Conservation (phyloP, 2,888 invertebrate genomes). For the Pachymerium ferrugineum region DNA sequence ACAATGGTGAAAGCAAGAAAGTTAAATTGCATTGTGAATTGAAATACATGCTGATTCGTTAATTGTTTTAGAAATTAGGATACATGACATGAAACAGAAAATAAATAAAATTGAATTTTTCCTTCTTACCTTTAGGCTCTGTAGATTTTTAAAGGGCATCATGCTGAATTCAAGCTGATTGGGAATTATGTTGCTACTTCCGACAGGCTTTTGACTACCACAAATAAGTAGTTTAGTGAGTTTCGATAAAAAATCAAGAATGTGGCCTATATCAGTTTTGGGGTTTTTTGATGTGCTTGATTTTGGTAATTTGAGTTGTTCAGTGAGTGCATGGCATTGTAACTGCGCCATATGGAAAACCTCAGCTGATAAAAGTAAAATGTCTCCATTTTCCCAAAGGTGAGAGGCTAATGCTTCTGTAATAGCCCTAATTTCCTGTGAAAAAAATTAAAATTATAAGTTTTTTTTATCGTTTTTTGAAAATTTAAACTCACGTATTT, state of each 20-base stretch:
- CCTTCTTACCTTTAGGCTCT: neutral
- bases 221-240: neutral
- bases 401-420: constrained; percentile 29
- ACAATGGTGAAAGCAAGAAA: too few species aligned
- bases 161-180: neutral
- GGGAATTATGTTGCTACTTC: neutral
- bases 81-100: neutral
- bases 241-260: constrained; percentile 8
- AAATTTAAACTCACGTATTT: constrained; percentile 32
- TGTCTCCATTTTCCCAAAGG: constrained; percentile 31
- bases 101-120: neutral
- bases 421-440: constrained; percentile 35
- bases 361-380: neutral
- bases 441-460: neutral
- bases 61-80: too few species aligned
- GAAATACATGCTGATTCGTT: too few species aligned
- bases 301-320: constrained; percentile 35
- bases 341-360: constrained; percentile 33
- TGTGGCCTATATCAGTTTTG: constrained; percentile 7
- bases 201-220: neutral
- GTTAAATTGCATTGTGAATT: too few species aligned
- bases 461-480: neutral
- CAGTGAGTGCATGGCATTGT: constrained; percentile 35
- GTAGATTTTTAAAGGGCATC: neutral
- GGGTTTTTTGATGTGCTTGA: constrained; percentile 32